Conservation (phyloP, 2,888 invertebrate genomes). For the Ormia ochracea region DNA sequence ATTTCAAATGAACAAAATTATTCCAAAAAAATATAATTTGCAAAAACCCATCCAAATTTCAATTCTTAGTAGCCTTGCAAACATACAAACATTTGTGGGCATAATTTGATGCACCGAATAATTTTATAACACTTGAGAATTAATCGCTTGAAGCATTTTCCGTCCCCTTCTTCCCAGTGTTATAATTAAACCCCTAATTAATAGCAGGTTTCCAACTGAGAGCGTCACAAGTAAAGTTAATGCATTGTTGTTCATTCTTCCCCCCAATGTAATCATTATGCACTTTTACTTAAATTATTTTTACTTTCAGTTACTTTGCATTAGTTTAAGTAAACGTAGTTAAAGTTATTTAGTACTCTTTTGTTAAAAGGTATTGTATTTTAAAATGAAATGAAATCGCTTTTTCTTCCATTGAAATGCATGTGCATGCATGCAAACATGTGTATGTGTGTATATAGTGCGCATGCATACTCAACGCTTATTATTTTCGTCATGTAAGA, state of each 20-base stretch:
- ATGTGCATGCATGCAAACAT: background rate
- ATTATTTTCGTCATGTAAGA: slow-evolving; percentile 6
- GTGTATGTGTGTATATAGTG: background rate
- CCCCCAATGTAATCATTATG: background rate
- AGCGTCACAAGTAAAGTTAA: background rate
- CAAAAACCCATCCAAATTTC: no score
- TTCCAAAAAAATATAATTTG: no score
- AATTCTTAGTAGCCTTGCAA: no score
- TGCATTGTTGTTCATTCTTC: background rate
- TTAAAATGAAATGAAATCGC: slow-evolving; percentile 38
- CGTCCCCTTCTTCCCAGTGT: no score
- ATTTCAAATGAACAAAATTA: no score
- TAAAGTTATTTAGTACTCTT: slow-evolving; percentile 10
- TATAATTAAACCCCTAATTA: no score
- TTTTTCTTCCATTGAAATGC: background rate
- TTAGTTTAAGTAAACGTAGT: slow-evolving; percentile 11
- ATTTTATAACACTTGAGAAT: no score
- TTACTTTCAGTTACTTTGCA: background rate
- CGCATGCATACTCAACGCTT: background rate
- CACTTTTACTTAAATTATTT: slow-evolving; percentile 35
- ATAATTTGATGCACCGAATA: no score
- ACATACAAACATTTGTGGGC: no score
- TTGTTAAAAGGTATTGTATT: slow-evolving; percentile 49
- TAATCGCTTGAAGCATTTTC: no score
- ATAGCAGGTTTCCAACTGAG: background rate